Evolutionary conservation across 1,140 invertebrate genomes (phyloP).

Genomic region (Cryptotermes secundus): DNA sequence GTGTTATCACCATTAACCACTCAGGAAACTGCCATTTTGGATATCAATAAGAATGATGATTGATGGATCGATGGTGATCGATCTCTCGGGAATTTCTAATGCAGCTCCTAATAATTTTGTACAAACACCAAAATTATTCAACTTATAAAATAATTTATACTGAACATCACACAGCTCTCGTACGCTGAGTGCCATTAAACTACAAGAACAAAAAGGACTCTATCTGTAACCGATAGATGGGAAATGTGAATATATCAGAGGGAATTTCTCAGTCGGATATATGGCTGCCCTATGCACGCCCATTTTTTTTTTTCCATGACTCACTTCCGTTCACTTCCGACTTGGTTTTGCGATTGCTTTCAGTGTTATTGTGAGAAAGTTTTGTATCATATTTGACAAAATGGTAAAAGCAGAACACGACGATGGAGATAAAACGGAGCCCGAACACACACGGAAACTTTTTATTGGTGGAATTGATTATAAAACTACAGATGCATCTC

Average conservation of each 20-base stretch:
- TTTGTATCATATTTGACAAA: not conserved
- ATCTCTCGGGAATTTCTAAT: too few relatives aligned
- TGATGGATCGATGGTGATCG: too few relatives aligned
- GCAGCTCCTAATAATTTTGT: too few relatives aligned
- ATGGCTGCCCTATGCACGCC: not conserved
- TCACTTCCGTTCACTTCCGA: not conserved
- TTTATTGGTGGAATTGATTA: slow-evolving; percentile 97
- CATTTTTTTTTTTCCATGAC: slow-evolving; percentile 8
- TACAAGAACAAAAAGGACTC: too few relatives aligned
- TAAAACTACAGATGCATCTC: slow-evolving; percentile 88
- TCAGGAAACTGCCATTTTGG: too few relatives aligned
- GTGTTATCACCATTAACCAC: too few relatives aligned
- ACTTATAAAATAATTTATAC: too few relatives aligned
- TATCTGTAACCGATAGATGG: too few relatives aligned
- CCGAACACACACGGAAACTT: slow-evolving; percentile 92
- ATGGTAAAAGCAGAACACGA: not conserved
- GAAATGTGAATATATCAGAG: not conserved
- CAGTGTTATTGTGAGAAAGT: not conserved
- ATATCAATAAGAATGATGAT: too few relatives aligned
- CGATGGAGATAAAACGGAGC: slow-evolving; percentile 60
- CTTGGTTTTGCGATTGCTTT: not conserved
- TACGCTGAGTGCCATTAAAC: too few relatives aligned
- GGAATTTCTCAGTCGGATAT: not conserved
- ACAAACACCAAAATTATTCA: too few relatives aligned
- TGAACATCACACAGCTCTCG: too few relatives aligned